A percentile compares a stretch with the other conserved stretches of the same genome.
Evolutionary conservation across 1,140 invertebrate genomes (phyloP).

Genomic region (Sarcophaga peregrina): DNA sequence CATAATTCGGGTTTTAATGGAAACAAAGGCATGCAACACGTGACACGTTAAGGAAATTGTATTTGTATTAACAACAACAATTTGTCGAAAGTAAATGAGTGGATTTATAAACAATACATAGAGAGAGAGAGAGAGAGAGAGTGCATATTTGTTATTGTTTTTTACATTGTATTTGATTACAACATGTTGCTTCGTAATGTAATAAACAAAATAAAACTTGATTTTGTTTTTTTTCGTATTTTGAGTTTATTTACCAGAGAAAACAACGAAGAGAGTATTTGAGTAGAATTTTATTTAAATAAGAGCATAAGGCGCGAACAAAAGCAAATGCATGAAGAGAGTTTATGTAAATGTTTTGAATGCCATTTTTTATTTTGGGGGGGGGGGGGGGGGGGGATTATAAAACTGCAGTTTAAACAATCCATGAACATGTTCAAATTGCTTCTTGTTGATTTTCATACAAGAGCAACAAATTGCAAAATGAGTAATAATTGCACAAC

Average conservation of each 20-base stretch:
- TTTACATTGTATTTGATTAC: not conserved
- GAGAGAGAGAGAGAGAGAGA: not conserved
- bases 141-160: not conserved
- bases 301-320: not conserved
- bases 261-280: not conserved
- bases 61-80: not conserved
- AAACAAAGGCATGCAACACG: not conserved
- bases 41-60: not conserved
- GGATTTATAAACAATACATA: not conserved
- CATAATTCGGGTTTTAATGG: not conserved
- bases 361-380: not conserved
- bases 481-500: constrained; percentile 28
- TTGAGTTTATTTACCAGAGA: not conserved
- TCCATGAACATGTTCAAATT: constrained; percentile 29
- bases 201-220: not conserved
- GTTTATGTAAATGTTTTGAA: not conserved
- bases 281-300: not conserved
- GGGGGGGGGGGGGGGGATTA: no score
- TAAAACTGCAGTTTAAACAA: constrained; percentile 30
- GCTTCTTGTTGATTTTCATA: constrained; percentile 15
- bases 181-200: constrained; percentile 27
- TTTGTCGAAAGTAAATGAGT: not conserved
- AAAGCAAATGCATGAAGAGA: not conserved
- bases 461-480: constrained; percentile 38
- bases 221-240: no score